A percentile compares a stretch with the other conserved stretches of the same genome.
These are phyloP conservation scores for Saturnia pavonia DNA, from an alignment of 2,888 invertebrate species.

Conservation along the genomic window DNA sequence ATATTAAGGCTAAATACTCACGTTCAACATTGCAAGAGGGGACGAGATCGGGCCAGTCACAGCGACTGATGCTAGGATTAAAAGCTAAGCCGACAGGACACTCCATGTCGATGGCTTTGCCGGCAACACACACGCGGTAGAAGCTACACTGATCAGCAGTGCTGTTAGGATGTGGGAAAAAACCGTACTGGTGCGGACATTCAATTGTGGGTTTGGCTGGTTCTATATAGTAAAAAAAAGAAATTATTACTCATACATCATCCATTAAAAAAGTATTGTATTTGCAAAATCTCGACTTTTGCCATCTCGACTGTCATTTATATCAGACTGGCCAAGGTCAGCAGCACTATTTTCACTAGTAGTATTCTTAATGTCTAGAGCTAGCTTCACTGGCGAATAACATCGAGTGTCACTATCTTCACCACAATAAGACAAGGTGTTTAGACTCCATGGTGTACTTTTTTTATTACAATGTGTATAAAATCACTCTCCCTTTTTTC, in stretches of 20 bases:
- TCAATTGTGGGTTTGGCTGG: conserved; percentile 84
- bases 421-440: too few relatives aligned
- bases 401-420: too few relatives aligned
- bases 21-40: conserved; percentile 84
- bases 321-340: too few relatives aligned
- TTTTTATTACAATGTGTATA: too few relatives aligned
- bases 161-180: conserved; percentile 76
- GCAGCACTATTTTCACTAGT: too few relatives aligned
- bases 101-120: conserved; percentile 80
- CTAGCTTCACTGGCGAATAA: too few relatives aligned
- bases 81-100: conserved; percentile 91
- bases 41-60: conserved; percentile 93
- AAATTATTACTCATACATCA: neutral
- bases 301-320: too few relatives aligned
- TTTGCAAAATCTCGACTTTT: too few relatives aligned
- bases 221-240: conserved; percentile 66
- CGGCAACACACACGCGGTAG: conserved; percentile 89
- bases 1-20: conserved; percentile 28
- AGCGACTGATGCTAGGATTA: conserved; percentile 84
- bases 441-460: too few relatives aligned
- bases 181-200: conserved; percentile 91
- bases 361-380: too few relatives aligned
- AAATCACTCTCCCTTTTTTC: too few relatives aligned
- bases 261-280: too few relatives aligned
- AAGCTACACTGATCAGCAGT: conserved; percentile 83